A percentile compares a stretch with the other conserved stretches of the same genome.
These are phyloP conservation scores for Threskiornis aethiopicus DNA, from an alignment of 2,797 vertebrate species.

Conservation along the genomic window DNA sequence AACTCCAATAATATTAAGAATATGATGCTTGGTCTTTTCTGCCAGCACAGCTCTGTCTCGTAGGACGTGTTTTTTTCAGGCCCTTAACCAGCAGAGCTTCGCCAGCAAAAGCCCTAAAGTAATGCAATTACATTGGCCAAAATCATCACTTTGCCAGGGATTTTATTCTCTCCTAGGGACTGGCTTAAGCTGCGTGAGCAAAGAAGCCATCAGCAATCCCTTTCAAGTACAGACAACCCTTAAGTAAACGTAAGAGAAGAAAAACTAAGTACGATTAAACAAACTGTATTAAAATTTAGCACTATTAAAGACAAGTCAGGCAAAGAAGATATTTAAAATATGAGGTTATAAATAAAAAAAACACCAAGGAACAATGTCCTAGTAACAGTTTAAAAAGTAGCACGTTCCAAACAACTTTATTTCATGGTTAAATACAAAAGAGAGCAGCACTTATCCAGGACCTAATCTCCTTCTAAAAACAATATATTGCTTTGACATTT, in stretches of 20 bases:
- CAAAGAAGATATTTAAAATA: neutral
- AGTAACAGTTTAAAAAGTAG: neutral
- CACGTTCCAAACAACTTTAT: neutral
- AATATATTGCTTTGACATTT: neutral
- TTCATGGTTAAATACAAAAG: neutral
- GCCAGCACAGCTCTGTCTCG: neutral
- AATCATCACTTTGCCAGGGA: slow-evolving; percentile 13
- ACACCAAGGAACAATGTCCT: neutral
- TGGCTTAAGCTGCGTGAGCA: neutral
- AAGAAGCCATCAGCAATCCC: slow-evolving; percentile 5
- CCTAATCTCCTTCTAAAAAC: slow-evolving; percentile 20
- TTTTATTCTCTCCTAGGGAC: slow-evolving; percentile 18
- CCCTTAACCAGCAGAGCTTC: neutral
- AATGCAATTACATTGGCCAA: slow-evolving; percentile 28
- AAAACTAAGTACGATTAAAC: neutral
- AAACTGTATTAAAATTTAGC: neutral
- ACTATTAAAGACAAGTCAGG: neutral
- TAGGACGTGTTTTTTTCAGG: neutral
- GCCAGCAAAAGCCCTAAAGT: slow-evolving; percentile 5
- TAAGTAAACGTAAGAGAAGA: neutral
- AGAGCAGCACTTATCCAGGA: neutral
- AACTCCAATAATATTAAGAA: neutral
- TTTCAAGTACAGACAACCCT: slow-evolving; percentile 8
- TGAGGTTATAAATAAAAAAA: neutral
- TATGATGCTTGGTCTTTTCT: neutral